These are phyloP conservation scores for Podarcis muralis DNA, from an alignment of 2,113 vertebrate genomes.

Conservation along the genomic window DNA sequence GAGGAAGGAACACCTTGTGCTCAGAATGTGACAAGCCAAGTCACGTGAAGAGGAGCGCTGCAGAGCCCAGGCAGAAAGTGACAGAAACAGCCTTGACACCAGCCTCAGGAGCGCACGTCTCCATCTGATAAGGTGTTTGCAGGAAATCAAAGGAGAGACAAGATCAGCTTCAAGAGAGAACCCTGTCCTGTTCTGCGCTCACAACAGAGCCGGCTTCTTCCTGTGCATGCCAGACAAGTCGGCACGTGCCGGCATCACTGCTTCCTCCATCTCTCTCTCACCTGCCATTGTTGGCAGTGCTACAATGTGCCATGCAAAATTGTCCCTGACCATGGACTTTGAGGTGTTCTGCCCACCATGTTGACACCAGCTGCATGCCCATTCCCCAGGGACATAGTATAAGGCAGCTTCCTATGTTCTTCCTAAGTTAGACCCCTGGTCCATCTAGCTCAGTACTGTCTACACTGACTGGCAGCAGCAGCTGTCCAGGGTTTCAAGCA, in stretches of 20 bases:
- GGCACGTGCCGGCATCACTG: rapidly evolving
- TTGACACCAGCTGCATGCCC: neutral
- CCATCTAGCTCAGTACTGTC: neutral
- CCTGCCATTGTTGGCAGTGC: neutral
- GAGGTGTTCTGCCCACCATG: neutral
- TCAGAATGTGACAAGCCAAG: neutral
- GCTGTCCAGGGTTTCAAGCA: no score
- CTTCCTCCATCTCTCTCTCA: neutral
- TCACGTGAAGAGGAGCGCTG: slow-evolving; percentile 33
- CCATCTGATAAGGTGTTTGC: rapidly evolving
- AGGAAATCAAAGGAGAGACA: neutral
- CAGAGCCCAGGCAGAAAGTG: neutral
- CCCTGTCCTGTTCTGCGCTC: neutral
- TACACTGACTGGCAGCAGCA: no score
- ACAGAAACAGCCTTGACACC: slow-evolving; percentile 45
- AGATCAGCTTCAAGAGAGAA: slow-evolving; percentile 23
- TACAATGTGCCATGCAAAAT: neutral
- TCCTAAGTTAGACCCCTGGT: no score
- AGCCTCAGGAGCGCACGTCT: slow-evolving; percentile 16
- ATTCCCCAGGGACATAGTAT: neutral
- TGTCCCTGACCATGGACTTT: neutral
- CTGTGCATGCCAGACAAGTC: neutral
- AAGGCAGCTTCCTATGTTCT: no score
- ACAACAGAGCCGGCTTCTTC: neutral
- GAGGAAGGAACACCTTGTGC: neutral